Conservation (phyloP, 2,888 invertebrate species). For the Xestia ashworthii region DNA sequence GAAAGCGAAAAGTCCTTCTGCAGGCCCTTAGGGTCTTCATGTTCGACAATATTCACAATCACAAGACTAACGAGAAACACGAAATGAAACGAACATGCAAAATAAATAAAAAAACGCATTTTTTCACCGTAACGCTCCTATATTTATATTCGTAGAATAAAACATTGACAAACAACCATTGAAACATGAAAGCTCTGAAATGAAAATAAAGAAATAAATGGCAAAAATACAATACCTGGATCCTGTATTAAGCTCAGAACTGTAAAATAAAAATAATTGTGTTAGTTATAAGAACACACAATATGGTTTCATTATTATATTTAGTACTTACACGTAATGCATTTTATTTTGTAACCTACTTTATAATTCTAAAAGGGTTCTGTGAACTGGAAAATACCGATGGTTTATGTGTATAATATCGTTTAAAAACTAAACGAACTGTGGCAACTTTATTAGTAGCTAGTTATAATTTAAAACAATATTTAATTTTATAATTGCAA, state of each 20-base stretch:
- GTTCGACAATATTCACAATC: not conserved
- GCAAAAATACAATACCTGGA: conserved; percentile 65
- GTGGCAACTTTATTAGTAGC: not conserved
- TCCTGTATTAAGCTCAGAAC: conserved; percentile 67
- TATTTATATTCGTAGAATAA: not conserved
- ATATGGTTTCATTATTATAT: not conserved
- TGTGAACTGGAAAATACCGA: not conserved
- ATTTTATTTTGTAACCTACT: not conserved
- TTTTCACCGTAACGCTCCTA: not conserved
- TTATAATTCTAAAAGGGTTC: not conserved
- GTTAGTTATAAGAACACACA: conserved; percentile 34
- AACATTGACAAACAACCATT: not conserved
- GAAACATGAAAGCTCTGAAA: not conserved
- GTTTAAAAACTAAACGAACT: not conserved
- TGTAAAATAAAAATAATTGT: conserved; percentile 59
- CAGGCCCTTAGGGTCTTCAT: not conserved
- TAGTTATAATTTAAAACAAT: not conserved
- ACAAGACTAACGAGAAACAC: not conserved
- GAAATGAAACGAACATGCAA: not conserved
- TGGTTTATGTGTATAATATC: not conserved
- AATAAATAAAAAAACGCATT: not conserved
- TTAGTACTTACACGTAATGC: not conserved
- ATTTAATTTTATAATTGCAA: not conserved
- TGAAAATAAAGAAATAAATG: conserved; percentile 28
- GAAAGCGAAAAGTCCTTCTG: not conserved